Conservation (phyloP, 1,140 invertebrate species). For the Melipona quadrifasciata region DNA sequence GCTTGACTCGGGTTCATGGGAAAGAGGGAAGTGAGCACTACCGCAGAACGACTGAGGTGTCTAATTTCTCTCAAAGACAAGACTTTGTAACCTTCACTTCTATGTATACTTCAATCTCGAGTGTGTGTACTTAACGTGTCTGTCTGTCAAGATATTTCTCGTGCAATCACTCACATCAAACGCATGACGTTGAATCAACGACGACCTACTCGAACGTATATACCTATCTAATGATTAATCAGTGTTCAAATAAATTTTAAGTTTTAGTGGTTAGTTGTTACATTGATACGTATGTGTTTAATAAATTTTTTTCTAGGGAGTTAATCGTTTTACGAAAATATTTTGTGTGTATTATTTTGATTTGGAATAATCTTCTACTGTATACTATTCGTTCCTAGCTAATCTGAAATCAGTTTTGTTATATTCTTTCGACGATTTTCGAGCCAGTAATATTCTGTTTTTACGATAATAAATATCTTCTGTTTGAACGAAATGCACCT, state of each 20-base stretch:
- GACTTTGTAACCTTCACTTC: background rate
- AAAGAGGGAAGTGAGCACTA: background rate
- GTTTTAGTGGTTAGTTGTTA: background rate
- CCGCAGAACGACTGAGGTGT: conserved; percentile 14
- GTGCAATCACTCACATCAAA: background rate
- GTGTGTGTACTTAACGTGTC: background rate
- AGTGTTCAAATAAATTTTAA: background rate
- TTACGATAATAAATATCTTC: no score
- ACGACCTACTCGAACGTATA: no score
- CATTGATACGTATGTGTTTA: no score
- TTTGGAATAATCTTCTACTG: no score
- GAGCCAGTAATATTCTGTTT: no score
- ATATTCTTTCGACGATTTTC: no score
- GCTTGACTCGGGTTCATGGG: conserved; percentile 35
- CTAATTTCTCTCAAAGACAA: background rate
- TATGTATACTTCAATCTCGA: background rate
- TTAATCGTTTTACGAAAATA: no score
- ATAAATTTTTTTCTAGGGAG: no score
- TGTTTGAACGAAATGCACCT: no score
- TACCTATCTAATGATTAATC: background rate
- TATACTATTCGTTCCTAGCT: no score
- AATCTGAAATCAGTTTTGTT: no score
- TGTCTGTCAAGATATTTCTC: background rate
- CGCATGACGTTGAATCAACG: background rate
- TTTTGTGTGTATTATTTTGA: no score